Evolutionary conservation across 1,140 invertebrate species (phyloP), one percentile per base, ranked within the genome.

Genomic region (Samia ricini): DNA sequence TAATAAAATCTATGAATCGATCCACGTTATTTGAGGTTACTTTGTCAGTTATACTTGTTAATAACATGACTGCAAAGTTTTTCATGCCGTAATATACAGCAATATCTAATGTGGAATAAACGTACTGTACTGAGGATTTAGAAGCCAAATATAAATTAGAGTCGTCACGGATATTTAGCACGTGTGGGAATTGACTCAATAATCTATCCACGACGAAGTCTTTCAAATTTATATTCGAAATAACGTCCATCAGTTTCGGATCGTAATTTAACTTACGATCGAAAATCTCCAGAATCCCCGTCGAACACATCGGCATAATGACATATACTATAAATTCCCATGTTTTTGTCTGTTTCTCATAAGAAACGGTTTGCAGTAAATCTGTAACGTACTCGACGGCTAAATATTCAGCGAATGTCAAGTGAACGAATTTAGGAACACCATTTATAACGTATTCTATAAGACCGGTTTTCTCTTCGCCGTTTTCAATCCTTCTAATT

Each of bases 321-420:
- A 2, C n/a, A n/a, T n/a, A n/a, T n/a, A n/a, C n/a, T n/a, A 52
- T 12, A n/a, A 36, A 20, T 8, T 18, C 6, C 33, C 19, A 20
- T 21, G 20, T 8, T 10, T n/a, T 20, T 22, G 21, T 12, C 4
- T 59, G 21, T 22, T 48, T 19, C 6, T 23, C 21, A 36, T 6
- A 10, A 3, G 19, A 4, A 20, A 2, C n/a, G 4, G 21, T 22
- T 58, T 61, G 22, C 4, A 65, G 24, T 18, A 21, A 36, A 24
- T 61, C 59, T 12, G 19, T 48, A 15, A 65, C 50, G n/a, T 33
- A 57, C 23, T 61, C 64, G 2, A 26, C 36, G 7, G 59, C 54
- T 29, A 61, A 61, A 57, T 65, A 61, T 52, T 65, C 64, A 22
- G 59, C 64, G 55, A 54, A 58, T 15, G 56, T 56, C 8, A 23